Conservation (phyloP, 1,140 invertebrate genomes). For the Scaptomyza montana region DNA sequence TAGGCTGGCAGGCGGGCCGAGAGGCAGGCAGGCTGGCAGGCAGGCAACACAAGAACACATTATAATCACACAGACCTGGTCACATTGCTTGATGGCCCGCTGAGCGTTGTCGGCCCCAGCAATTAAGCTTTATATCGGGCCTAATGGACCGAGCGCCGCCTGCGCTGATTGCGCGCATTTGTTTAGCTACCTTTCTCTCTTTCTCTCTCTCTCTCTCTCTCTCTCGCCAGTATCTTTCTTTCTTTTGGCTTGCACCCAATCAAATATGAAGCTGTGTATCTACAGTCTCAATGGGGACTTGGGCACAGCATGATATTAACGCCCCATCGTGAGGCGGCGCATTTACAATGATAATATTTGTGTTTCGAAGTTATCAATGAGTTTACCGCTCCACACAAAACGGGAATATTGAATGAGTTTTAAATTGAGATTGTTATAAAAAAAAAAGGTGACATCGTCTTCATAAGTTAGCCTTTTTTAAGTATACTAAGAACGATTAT, state of each 20-base stretch:
- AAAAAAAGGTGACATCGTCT: neutral
- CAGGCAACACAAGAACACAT: slow-evolving; percentile 43
- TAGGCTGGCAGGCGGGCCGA: neutral
- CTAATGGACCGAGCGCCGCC: slow-evolving; percentile 83
- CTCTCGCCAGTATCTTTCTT: neutral
- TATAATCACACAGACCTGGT: slow-evolving; percentile 61
- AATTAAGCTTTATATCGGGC: slow-evolving; percentile 84
- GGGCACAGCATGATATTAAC: slow-evolving; percentile 77
- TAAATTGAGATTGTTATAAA: slow-evolving; percentile 1
- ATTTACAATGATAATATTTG: slow-evolving; percentile 83
- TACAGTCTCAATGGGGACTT: neutral
- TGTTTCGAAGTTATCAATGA: slow-evolving; percentile 79
- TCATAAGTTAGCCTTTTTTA: neutral
- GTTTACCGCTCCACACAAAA: slow-evolving; percentile 45
- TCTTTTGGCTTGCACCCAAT: slow-evolving; percentile 32
- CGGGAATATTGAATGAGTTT: slow-evolving; percentile 40
- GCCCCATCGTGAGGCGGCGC: slow-evolving; percentile 82
- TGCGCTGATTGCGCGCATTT: slow-evolving; percentile 83
- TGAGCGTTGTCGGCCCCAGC: slow-evolving; percentile 73
- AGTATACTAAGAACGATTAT: neutral
- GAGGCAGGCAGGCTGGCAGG: too few relatives aligned
- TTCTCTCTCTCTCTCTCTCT: slow-evolving; percentile 1
- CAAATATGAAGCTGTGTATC: slow-evolving; percentile 43
- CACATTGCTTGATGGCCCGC: slow-evolving; percentile 65
- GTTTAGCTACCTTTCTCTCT: slow-evolving; percentile 58